A percentile compares a stretch with the other conserved stretches of the same genome.
Evolutionary conservation across 1,140 invertebrate species (phyloP).

Genomic region (Wasmannia auropunctata): DNA sequence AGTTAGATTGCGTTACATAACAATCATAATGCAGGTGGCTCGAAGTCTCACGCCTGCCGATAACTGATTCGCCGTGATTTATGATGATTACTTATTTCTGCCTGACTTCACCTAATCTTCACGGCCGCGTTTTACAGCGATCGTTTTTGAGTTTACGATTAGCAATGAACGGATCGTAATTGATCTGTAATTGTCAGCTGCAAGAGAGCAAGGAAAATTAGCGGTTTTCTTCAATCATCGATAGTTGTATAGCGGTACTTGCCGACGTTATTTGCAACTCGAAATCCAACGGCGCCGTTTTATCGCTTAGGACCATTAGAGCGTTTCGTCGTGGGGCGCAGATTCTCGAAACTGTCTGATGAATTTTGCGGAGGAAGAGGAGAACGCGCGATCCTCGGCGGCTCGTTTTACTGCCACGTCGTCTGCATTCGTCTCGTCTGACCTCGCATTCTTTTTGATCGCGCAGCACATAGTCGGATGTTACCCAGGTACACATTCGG

Average conservation of each 20-base stretch:
- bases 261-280: not conserved
- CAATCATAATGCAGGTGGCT: not conserved
- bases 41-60: constrained; percentile 32
- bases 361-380: not conserved
- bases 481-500: not conserved
- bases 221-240: not conserved
- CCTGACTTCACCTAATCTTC: constrained; percentile 27
- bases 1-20: not conserved
- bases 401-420: constrained; percentile 23
- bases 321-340: not conserved
- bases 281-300: not conserved
- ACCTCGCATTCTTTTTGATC: constrained; percentile 33
- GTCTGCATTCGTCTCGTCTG: not conserved
- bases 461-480: not conserved
- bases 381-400: not conserved
- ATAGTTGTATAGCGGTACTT: not conserved
- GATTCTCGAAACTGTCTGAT: not conserved
- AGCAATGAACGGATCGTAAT: not conserved
- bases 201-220: not conserved
- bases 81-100: constrained; percentile 71
- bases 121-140: not conserved
- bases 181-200: not conserved
- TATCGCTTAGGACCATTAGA: not conserved
- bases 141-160: constrained; percentile 47
- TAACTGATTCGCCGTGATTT: constrained; percentile 72